These are phyloP conservation scores for Myotis pilosus DNA, from an alignment of 2,797 vertebrate genomes.

Conservation along the genomic window DNA sequence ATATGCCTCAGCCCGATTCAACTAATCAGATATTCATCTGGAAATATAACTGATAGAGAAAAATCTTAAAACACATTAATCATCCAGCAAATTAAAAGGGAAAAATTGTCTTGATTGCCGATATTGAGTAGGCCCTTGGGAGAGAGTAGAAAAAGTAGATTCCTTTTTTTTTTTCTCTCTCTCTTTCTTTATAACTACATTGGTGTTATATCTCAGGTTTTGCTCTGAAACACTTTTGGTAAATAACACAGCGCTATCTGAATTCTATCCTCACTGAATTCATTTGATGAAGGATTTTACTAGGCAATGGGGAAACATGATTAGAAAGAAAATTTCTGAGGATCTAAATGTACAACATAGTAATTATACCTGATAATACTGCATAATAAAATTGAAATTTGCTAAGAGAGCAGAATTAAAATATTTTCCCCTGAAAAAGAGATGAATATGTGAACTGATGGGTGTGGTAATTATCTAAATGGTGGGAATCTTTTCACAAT, in stretches of 20 bases:
- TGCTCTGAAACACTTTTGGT: background rate
- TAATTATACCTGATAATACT: background rate
- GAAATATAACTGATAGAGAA: background rate
- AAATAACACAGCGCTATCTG: background rate
- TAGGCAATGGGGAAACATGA: background rate
- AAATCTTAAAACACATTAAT: background rate
- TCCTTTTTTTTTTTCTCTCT: background rate
- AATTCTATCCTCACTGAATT: background rate
- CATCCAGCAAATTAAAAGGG: background rate
- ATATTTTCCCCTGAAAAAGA: background rate
- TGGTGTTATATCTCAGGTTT: background rate
- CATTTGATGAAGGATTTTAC: background rate
- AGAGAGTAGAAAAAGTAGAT: background rate
- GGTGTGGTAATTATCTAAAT: background rate
- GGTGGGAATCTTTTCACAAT: background rate
- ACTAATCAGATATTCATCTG: background rate
- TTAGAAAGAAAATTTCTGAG: background rate
- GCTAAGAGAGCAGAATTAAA: background rate
- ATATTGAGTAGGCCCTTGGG: background rate
- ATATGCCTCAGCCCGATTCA: background rate
- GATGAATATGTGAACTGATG: background rate
- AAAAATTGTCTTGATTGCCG: background rate
- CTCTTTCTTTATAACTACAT: background rate
- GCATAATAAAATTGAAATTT: background rate
- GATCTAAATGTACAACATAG: background rate